These are phyloP conservation scores for Montipora efflorescens DNA, from an alignment of 64 coral and sea anemone genomes.

Conservation along the genomic window DNA sequence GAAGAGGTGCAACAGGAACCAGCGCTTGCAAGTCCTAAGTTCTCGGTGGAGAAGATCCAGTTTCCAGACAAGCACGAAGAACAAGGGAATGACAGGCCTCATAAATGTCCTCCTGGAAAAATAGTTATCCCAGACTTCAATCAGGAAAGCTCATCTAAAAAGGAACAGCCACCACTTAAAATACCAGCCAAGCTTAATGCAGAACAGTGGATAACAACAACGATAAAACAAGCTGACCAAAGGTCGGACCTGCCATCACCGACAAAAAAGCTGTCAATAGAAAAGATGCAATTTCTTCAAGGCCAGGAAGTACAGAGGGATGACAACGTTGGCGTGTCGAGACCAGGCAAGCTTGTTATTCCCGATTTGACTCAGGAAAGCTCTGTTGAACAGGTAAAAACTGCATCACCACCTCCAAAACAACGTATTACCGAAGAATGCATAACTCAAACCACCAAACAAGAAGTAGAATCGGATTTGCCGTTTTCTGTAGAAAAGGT, in stretches of 20 bases:
- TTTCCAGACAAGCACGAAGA: not conserved
- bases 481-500: too few species aligned
- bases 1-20: not conserved
- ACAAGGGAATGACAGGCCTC: not conserved
- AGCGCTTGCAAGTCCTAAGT: not conserved
- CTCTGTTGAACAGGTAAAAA: not conserved
- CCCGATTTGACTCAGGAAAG: not conserved
- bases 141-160: not conserved
- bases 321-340: not conserved
- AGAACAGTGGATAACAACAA: not conserved
- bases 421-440: too few species aligned
- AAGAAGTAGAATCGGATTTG: too few species aligned
- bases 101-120: not conserved
- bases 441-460: too few species aligned
- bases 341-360: not conserved
- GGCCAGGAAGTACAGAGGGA: not conserved
- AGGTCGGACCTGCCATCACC: not conserved
- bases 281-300: not conserved
- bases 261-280: not conserved
- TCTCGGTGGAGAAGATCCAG: not conserved
- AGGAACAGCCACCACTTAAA: not conserved
- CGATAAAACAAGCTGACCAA: not conserved
- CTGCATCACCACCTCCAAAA: not conserved
- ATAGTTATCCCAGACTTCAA: conserved; percentile 1
- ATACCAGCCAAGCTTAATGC: not conserved